Percentiles rank a stretch among this genome's conserved stretches.
phyloP scores from a whole-genome alignment of 2,888 invertebrate species.

The Eilema griseolum region DNA sequence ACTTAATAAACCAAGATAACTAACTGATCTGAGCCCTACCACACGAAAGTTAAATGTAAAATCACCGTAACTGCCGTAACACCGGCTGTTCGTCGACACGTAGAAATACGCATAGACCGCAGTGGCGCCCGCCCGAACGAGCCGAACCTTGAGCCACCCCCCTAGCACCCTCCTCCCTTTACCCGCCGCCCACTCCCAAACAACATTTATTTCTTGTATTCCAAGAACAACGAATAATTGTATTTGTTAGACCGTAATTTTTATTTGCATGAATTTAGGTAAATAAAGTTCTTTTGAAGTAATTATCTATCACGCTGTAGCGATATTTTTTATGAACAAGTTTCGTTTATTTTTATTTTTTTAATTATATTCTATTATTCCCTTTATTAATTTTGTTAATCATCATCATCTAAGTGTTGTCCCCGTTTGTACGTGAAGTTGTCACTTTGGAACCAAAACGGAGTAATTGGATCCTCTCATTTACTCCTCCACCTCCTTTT shows the following conservation, averaged over 20 bases:
- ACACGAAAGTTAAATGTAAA: slow-evolving; percentile 27
- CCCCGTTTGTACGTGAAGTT: no score
- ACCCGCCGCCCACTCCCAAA: slow-evolving; percentile 44
- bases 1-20: slow-evolving; percentile 16
- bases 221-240: slow-evolving; percentile 58
- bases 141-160: slow-evolving; percentile 64
- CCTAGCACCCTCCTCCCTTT: slow-evolving; percentile 43
- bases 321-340: neutral
- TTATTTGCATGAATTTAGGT: slow-evolving; percentile 44
- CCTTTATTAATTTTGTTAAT: no score
- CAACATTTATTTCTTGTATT: slow-evolving; percentile 69
- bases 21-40: slow-evolving; percentile 31
- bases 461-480: no score
- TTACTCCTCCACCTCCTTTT: no score
- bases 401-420: no score
- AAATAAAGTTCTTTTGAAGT: slow-evolving; percentile 8
- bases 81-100: slow-evolving; percentile 59
- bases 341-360: neutral
- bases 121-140: slow-evolving; percentile 72
- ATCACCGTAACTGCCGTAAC: slow-evolving; percentile 54
- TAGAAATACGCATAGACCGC: slow-evolving; percentile 81
- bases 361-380: no score
- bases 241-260: slow-evolving; percentile 52
- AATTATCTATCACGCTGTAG: neutral
- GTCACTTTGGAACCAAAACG: no score